A percentile compares a stretch with the other conserved stretches of the same genome.
Conservation (phyloP, 2,113 vertebrate species). For the Platichthys flesus region DNA sequence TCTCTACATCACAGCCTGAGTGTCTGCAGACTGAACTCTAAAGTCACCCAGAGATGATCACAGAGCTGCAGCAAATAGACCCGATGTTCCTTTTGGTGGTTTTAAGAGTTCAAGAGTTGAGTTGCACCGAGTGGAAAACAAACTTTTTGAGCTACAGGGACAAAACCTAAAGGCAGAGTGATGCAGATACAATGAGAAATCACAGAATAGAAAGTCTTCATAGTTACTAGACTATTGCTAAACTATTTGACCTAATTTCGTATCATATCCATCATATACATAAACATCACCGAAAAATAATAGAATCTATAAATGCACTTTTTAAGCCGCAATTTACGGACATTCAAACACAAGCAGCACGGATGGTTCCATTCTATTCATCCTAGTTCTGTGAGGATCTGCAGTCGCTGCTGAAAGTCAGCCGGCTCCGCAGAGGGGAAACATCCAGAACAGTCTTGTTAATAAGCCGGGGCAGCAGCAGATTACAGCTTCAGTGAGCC, state of each 20-base stretch:
- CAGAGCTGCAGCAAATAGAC: conserved; percentile 55
- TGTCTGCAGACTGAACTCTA: conserved; percentile 47
- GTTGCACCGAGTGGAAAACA: conserved; percentile 21
- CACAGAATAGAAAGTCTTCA: neutral
- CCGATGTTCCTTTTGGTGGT: conserved; percentile 35
- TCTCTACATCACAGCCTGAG: conserved; percentile 41
- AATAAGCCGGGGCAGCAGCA: conserved; percentile 37
- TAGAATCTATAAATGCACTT: neutral
- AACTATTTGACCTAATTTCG: neutral
- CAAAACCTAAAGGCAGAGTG: neutral
- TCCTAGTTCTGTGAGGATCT: conserved; percentile 32
- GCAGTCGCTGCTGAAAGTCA: conserved; percentile 21
- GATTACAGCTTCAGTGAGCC: conserved; percentile 47
- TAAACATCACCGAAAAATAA: too few relatives aligned
- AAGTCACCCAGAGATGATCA: conserved; percentile 61
- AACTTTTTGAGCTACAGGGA: conserved; percentile 23
- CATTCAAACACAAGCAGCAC: neutral
- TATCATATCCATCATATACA: too few relatives aligned
- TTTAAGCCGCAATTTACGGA: neutral
- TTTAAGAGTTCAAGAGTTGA: conserved; percentile 41
- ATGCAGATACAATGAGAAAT: neutral
- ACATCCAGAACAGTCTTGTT: conserved; percentile 48
- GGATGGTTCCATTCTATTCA: conserved; percentile 6
- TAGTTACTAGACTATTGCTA: too few relatives aligned
- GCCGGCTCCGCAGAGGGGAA: conserved; percentile 32